These are phyloP conservation scores for Silurus lanzhouensis DNA, from an alignment of 2,797 vertebrate species.

Conservation along the genomic window DNA sequence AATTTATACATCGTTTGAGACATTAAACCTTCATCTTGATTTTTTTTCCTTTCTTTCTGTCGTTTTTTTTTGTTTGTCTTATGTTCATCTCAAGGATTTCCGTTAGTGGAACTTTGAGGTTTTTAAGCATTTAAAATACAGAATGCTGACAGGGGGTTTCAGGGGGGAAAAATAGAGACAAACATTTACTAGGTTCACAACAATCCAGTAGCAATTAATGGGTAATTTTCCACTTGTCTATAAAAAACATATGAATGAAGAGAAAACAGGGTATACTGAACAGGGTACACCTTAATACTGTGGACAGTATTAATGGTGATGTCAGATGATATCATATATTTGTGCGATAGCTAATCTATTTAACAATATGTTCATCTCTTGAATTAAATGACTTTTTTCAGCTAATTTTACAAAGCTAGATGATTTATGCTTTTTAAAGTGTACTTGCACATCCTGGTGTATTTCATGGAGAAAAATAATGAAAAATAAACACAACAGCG, in stretches of 20 bases:
- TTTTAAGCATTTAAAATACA: constrained; percentile 54
- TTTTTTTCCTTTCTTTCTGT: constrained; percentile 33
- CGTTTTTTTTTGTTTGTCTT: constrained; percentile 27
- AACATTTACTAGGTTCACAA: constrained; percentile 47
- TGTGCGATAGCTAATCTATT: background rate
- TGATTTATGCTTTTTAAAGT: background rate
- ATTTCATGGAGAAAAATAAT: background rate
- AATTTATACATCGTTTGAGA: constrained; percentile 5
- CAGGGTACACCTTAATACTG: too few relatives aligned
- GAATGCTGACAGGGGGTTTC: constrained; percentile 52
- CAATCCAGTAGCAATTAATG: constrained; percentile 23
- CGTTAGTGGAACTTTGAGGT: constrained; percentile 62
- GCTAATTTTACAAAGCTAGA: background rate
- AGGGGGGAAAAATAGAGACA: constrained; percentile 49
- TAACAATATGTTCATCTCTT: background rate
- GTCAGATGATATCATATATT: background rate
- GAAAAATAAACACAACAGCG: background rate
- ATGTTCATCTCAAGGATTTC: constrained; percentile 55
- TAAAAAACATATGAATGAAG: constrained; percentile 19
- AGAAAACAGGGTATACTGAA: background rate
- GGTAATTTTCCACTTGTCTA: constrained; percentile 25
- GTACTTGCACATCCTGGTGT: background rate
- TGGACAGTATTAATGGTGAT: background rate
- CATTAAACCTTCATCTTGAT: constrained; percentile 3
- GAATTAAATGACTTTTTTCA: background rate